Base-by-base conservation (phyloP, 1,140 invertebrate species). In the Parasteatoda tepidariorum region DNA sequence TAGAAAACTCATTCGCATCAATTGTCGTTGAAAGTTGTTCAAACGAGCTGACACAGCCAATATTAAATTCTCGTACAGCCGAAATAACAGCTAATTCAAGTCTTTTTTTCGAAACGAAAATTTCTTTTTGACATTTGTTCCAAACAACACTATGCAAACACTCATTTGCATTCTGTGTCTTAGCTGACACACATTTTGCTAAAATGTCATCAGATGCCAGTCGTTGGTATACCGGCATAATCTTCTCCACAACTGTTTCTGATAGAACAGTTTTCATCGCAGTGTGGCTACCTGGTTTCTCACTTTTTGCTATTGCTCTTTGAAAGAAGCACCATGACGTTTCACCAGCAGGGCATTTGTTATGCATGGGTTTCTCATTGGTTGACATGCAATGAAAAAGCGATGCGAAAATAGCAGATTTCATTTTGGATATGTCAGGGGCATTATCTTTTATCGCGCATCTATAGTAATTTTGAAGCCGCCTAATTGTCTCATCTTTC, bases 301-400 rank as follows among this genome's bases (percentile, higher is more conserved):
- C 38, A 41, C n/a, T 70, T 11, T 2, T 0, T 2, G 38, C 33
- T 1, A 24, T 7, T 38, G 33, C 67, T 70, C 38, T 38, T 38
- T 41, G n/a, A 18, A 15, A 3, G 26, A 41, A 41, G n/a, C 33
- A 38, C 67, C 67, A 70, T 26, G 3, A 70, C 6, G n/a, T n/a
- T 22, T 41, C 2, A 9, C 67, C 67, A 3, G 2, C 11, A 0
- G 33, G 2, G 1, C 4, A 41, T 38, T 28, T 34, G 18, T 15
- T 34, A 28, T 70, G 5, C 41, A 41, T 6, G 3, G 71, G 6
- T 11, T 59, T 31, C 5, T 57, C 54, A 61, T 74, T 55, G 0
- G 54, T 61, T 28, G 54, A 74, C 9, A 34, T 59, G 18, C 28
- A 31, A 28, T 74, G 71, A 57, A n/a, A 74, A 15, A 74, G 48